Evolutionary conservation across 2,113 vertebrate genomes (phyloP).

Genomic region (Leptocoma aspasia): DNA sequence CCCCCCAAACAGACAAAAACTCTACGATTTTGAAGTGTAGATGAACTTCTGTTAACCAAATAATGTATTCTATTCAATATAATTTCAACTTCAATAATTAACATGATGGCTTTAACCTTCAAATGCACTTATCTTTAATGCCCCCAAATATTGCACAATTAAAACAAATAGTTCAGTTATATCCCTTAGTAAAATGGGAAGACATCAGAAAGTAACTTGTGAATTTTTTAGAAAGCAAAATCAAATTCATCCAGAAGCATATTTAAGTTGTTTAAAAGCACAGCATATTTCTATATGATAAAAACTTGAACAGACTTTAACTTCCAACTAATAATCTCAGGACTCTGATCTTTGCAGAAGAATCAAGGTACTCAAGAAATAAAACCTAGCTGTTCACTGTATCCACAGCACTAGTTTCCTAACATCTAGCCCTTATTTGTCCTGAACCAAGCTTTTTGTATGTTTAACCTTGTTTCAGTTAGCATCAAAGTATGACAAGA

Average conservation of each 20-base stretch:
- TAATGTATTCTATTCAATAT: neutral
- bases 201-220: neutral
- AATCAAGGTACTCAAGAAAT: neutral
- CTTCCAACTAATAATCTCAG: neutral
- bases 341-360: neutral
- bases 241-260: neutral
- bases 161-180: neutral
- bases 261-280: neutral
- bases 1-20: neutral
- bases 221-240: neutral
- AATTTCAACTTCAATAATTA: neutral
- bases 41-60: neutral
- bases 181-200: neutral
- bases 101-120: neutral
- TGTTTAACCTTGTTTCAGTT: neutral
- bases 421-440: neutral
- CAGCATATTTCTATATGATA: neutral
- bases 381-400: neutral
- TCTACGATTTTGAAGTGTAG: neutral
- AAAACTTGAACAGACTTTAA: neutral
- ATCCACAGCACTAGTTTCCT: neutral
- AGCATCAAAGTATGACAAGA: neutral
- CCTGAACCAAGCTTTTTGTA: neutral
- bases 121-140: neutral
- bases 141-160: neutral